Evolutionary conservation across 2,113 vertebrate species (phyloP).

Genomic region (Cercocebus atys): DNA sequence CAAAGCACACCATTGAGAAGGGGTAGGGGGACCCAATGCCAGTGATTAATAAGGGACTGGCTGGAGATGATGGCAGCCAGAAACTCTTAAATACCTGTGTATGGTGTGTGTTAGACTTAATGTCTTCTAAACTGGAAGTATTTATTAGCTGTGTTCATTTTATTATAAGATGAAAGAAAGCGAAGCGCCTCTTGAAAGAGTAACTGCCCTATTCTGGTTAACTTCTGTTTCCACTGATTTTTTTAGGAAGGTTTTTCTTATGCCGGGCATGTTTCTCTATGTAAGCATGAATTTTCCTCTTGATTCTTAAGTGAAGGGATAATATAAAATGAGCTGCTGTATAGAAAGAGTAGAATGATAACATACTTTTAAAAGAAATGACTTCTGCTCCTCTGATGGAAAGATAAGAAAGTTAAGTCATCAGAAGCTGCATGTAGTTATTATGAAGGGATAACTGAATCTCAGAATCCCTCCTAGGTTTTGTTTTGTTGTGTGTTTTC

Average conservation of each 20-base stretch:
- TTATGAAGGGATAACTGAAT: neutral
- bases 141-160: neutral
- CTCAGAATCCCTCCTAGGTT: neutral
- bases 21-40: fast-evolving
- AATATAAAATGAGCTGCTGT: neutral
- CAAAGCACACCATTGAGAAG: neutral
- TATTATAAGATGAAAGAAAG: neutral
- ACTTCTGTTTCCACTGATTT: neutral
- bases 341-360: neutral
- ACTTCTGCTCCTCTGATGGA: neutral
- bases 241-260: neutral
- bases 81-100: neutral
- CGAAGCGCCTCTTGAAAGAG: neutral
- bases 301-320: neutral
- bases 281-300: neutral
- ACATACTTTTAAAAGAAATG: neutral
- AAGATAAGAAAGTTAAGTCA: neutral
- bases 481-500: neutral
- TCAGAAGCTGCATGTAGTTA: neutral
- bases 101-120: neutral
- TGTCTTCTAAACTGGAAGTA: neutral
- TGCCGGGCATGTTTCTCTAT: neutral
- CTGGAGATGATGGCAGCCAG: neutral
- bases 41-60: neutral
- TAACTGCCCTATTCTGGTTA: neutral